These are phyloP conservation scores for Idris sp. DNA, from an alignment of 1,140 invertebrate species.

Conservation along the genomic window DNA sequence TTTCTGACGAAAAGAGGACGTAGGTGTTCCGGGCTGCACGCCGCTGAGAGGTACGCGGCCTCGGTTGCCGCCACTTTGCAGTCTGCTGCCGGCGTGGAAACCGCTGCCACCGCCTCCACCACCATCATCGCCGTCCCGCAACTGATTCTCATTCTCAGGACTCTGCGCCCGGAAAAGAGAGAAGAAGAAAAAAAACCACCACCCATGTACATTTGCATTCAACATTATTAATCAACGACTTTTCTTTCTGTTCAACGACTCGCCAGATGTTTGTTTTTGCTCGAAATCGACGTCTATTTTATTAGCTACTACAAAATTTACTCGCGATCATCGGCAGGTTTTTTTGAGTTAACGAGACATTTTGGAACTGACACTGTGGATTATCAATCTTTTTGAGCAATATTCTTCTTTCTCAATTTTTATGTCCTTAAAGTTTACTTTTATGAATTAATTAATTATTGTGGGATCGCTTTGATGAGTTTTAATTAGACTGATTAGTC, in stretches of 20 bases:
- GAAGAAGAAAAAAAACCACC: conserved; percentile 1
- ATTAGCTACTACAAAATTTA: too few species aligned
- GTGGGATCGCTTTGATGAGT: conserved; percentile 1
- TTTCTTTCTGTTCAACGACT: conserved; percentile 5
- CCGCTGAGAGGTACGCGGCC: conserved; percentile 40
- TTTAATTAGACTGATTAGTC: conserved; percentile 32
- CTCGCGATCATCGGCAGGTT: background rate
- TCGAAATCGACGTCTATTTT: too few species aligned
- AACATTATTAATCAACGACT: conserved; percentile 3
- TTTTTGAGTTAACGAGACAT: background rate
- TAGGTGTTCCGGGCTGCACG: conserved; percentile 57
- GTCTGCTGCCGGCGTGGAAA: conserved; percentile 39
- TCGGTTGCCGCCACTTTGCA: conserved; percentile 56
- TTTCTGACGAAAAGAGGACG: conserved; percentile 63
- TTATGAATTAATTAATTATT: conserved; percentile 5
- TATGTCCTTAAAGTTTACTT: too few species aligned
- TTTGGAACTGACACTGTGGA: background rate
- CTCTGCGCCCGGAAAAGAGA: conserved; percentile 44
- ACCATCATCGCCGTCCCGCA: conserved; percentile 39
- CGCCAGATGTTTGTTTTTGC: conserved; percentile 5
- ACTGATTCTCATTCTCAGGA: conserved; percentile 64
- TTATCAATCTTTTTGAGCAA: background rate
- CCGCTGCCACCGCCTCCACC: conserved; percentile 35
- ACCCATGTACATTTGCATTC: background rate
- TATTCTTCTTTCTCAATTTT: background rate